phyloP scores from a whole-genome alignment of 2,797 vertebrate genomes.

The Champsocephalus esox region DNA sequence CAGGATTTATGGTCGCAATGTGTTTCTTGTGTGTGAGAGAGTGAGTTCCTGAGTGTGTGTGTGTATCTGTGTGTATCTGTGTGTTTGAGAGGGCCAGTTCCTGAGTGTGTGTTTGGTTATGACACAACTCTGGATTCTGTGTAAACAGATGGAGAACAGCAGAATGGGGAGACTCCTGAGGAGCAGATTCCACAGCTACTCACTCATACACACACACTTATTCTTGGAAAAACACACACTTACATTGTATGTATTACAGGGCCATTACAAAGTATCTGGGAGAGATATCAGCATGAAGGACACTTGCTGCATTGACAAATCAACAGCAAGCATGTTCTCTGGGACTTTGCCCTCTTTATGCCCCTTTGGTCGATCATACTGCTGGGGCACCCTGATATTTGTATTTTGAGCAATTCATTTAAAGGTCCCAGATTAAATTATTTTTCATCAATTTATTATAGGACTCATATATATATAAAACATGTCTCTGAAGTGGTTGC shows the following conservation, averaged over 20 bases:
- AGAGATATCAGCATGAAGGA: neutral
- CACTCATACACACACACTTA: slow-evolving; percentile 17
- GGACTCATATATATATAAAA: no score
- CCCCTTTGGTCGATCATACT: no score
- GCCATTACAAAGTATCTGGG: neutral
- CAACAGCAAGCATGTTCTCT: neutral
- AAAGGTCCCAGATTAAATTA: no score
- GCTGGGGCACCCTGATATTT: no score
- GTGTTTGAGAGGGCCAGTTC: slow-evolving; percentile 32
- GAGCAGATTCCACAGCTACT: slow-evolving; percentile 45
- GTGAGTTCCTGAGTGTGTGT: slow-evolving; percentile 20
- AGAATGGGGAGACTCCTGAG: slow-evolving; percentile 45
- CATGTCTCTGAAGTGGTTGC: no score
- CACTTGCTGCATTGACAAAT: neutral
- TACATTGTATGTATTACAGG: neutral
- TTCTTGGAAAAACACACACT: slow-evolving; percentile 9
- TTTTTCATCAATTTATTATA: no score
- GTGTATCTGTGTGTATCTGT: slow-evolving; percentile 12
- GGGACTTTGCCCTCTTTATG: no score
- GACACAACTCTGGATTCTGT: slow-evolving; percentile 46
- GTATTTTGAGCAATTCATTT: no score
- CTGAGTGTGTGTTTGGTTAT: slow-evolving; percentile 45
- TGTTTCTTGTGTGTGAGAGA: slow-evolving; percentile 27
- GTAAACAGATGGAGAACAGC: slow-evolving; percentile 58
- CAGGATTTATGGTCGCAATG: slow-evolving; percentile 33